Conservation (phyloP, 1,140 invertebrate species). For the Sinella curviseta region DNA sequence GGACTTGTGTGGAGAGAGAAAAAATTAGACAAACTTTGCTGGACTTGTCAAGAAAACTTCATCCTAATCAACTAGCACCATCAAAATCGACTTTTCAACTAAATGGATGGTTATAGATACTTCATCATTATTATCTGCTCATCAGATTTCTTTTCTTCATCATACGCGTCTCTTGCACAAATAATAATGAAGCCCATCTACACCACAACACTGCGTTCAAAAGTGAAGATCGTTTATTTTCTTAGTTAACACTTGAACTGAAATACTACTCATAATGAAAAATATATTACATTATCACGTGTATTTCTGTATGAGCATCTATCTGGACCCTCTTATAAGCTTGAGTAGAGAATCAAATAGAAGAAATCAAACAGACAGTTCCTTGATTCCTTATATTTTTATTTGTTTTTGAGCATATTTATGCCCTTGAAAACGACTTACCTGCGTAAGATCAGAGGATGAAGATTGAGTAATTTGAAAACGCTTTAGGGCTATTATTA, state of each 20-base stretch:
- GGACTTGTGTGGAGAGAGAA: not conserved
- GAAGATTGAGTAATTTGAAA: constrained; percentile 20
- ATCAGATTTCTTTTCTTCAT: not conserved
- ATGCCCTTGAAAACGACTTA: constrained; percentile 15
- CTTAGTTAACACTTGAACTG: not conserved
- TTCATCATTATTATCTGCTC: not conserved
- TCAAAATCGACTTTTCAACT: not conserved
- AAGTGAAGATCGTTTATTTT: too few relatives aligned
- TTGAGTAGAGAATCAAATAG: not conserved
- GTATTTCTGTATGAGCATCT: too few relatives aligned
- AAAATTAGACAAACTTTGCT: not conserved
- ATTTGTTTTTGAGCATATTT: not conserved
- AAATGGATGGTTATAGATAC: not conserved
- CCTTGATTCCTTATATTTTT: not conserved
- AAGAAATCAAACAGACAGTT: not conserved
- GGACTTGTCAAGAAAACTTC: not conserved
- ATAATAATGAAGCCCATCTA: not conserved
- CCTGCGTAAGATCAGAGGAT: not conserved
- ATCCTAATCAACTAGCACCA: not conserved
- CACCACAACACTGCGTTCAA: too few relatives aligned
- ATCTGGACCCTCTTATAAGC: not conserved
- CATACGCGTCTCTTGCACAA: not conserved
- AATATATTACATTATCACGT: not conserved
- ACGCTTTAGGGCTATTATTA: constrained; percentile 20
- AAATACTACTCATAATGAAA: not conserved